These are phyloP conservation scores for Tipula helvola DNA, from an alignment of 2,888 invertebrate genomes.

Conservation along the genomic window DNA sequence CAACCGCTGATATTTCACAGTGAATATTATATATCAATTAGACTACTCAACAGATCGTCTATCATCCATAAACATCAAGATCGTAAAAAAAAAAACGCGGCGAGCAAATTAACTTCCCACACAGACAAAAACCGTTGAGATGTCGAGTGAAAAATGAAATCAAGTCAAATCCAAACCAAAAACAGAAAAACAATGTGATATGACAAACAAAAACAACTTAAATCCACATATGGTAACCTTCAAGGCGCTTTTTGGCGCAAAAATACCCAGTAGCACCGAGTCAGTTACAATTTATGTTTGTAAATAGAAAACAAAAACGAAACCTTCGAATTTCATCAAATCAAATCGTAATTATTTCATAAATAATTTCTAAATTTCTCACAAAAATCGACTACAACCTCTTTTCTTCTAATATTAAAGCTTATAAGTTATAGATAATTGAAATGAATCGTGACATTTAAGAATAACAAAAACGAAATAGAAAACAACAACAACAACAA, in stretches of 20 bases:
- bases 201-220: background rate
- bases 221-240: background rate
- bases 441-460: conserved; percentile 4
- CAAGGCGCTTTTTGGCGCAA: background rate
- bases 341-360: background rate
- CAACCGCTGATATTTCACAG: background rate
- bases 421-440: background rate
- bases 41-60: background rate
- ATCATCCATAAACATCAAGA: background rate
- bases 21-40: background rate
- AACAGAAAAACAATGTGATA: background rate
- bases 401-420: background rate
- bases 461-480: background rate
- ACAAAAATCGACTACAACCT: background rate
- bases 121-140: background rate
- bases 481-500: background rate
- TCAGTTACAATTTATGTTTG: background rate
- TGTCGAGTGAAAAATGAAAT: background rate
- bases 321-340: background rate
- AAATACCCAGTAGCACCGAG: background rate
- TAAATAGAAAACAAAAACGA: background rate
- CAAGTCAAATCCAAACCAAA: background rate
- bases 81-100: background rate
- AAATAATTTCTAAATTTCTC: conserved; percentile 4
- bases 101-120: background rate